Percentiles rank a stretch among this genome's conserved stretches.
Evolutionary conservation across 1,140 invertebrate species (phyloP).

Genomic region (Drosophila kanapiae): DNA sequence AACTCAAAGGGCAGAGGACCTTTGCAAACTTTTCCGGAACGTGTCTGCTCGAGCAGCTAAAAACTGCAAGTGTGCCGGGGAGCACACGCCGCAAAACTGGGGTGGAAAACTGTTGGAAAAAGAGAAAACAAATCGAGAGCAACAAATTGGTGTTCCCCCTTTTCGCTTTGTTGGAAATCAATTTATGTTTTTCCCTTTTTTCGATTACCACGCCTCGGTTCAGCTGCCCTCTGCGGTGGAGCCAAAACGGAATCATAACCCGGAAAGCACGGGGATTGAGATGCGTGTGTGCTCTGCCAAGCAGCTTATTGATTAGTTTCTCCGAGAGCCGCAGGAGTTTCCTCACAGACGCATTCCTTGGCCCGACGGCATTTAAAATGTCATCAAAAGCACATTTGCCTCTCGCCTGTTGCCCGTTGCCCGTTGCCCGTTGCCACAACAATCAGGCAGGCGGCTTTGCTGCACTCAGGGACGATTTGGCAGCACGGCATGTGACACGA

Average conservation of each 20-base stretch:
- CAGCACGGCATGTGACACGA: slow-evolving; percentile 43
- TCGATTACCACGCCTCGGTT: slow-evolving; percentile 29
- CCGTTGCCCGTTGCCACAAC: slow-evolving; percentile 18
- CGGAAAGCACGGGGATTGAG: slow-evolving; percentile 12
- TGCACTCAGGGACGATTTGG: slow-evolving; percentile 66
- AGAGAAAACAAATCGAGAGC: slow-evolving; percentile 28
- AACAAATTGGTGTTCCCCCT: slow-evolving; percentile 30
- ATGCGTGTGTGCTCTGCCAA: slow-evolving; percentile 6
- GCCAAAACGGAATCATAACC: slow-evolving; percentile 24
- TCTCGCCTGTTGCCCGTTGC: slow-evolving; percentile 12
- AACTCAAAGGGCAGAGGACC: slow-evolving; percentile 55
- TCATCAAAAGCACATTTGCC: slow-evolving; percentile 77
- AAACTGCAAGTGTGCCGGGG: slow-evolving; percentile 34
- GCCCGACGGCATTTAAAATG: slow-evolving; percentile 56
- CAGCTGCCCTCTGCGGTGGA: slow-evolving; percentile 21
- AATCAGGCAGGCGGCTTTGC: slow-evolving; percentile 17
- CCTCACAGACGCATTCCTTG: slow-evolving; percentile 19
- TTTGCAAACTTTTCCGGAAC: slow-evolving; percentile 44
- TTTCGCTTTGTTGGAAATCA: slow-evolving; percentile 35
- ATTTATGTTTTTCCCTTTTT: slow-evolving; percentile 45
- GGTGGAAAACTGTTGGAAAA: slow-evolving; percentile 8
- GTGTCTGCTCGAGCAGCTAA: slow-evolving; percentile 29
- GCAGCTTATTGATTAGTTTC: slow-evolving; percentile 32
- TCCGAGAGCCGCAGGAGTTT: not conserved
- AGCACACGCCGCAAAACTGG: not conserved